These are phyloP conservation scores for Drosophila tripunctata DNA, from an alignment of 2,888 invertebrate species.

Conservation along the genomic window DNA sequence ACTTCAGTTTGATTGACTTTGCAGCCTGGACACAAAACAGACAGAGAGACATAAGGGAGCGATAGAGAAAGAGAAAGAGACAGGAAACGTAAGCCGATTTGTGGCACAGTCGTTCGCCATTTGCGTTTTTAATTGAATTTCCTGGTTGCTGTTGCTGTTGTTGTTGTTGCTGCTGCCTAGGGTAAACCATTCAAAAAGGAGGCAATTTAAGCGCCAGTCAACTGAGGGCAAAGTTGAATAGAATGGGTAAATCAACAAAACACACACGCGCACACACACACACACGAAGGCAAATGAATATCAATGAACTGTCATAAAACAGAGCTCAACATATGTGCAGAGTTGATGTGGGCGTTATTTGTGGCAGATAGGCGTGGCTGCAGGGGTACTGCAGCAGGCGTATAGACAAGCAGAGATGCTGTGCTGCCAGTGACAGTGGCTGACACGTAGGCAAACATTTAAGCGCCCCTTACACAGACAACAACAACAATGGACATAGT, in stretches of 20 bases:
- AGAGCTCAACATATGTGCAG: conserved; percentile 46
- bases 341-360: neutral
- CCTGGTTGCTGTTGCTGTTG: conserved; percentile 33
- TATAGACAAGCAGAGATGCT: conserved; percentile 23
- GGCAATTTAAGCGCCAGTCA: conserved; percentile 47
- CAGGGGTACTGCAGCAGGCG: neutral
- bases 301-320: conserved; percentile 77
- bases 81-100: conserved; percentile 65
- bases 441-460: conserved; percentile 78
- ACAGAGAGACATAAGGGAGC: too few relatives aligned
- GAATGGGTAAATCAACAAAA: conserved; percentile 36
- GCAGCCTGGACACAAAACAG: conserved; percentile 29
- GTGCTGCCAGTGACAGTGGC: conserved; percentile 62
- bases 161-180: conserved; percentile 23
- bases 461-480: conserved; percentile 42
- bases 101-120: conserved; percentile 34
- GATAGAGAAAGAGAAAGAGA: too few relatives aligned
- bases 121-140: conserved; percentile 70
- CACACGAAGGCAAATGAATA: conserved; percentile 65
- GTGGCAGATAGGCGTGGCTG: neutral
- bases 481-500: conserved; percentile 38
- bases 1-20: conserved; percentile 71
- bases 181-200: conserved; percentile 20
- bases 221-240: conserved; percentile 22
- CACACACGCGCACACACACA: conserved; percentile 9